Conservation (phyloP, 2,113 vertebrate species). For the Saccopteryx bilineata region DNA sequence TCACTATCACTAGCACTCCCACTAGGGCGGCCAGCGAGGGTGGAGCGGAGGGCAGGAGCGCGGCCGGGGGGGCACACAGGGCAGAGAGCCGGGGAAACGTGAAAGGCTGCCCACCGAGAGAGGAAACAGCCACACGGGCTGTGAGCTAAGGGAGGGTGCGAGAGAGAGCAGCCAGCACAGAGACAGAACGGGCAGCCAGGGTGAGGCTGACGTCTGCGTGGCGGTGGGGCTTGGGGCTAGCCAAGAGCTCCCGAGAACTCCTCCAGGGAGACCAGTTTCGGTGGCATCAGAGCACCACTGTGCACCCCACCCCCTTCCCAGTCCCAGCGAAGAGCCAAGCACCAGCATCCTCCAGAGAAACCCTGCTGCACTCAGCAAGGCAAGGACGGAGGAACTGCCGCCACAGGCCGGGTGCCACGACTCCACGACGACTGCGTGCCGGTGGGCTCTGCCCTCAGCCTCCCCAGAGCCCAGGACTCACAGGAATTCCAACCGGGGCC, state of each 20-base stretch:
- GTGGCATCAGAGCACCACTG: too few relatives aligned
- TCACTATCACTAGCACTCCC: neutral
- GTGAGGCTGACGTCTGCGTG: neutral
- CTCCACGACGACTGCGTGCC: neutral
- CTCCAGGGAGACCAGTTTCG: neutral
- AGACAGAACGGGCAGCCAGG: neutral
- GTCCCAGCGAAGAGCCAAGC: neutral
- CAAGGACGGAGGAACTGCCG: neutral
- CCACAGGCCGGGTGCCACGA: neutral
- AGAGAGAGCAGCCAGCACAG: neutral
- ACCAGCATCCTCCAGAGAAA: neutral
- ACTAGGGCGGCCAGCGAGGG: neutral
- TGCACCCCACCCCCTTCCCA: neutral
- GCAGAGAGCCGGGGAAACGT: neutral
- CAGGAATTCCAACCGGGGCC: slow-evolving; percentile 64
- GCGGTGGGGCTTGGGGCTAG: neutral
- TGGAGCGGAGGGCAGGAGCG: neutral
- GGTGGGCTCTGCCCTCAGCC: neutral
- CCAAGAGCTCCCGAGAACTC: neutral
- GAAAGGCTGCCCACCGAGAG: neutral
- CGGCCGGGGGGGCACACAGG: too few relatives aligned
- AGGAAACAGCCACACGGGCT: neutral
- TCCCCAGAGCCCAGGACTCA: slow-evolving; percentile 58
- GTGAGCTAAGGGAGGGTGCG: neutral
- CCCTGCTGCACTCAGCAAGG: neutral